A percentile compares a stretch with the other conserved stretches of the same genome.
Evolutionary conservation across 2,113 vertebrate species (phyloP).

Genomic region (Peromyscus polionotus): DNA sequence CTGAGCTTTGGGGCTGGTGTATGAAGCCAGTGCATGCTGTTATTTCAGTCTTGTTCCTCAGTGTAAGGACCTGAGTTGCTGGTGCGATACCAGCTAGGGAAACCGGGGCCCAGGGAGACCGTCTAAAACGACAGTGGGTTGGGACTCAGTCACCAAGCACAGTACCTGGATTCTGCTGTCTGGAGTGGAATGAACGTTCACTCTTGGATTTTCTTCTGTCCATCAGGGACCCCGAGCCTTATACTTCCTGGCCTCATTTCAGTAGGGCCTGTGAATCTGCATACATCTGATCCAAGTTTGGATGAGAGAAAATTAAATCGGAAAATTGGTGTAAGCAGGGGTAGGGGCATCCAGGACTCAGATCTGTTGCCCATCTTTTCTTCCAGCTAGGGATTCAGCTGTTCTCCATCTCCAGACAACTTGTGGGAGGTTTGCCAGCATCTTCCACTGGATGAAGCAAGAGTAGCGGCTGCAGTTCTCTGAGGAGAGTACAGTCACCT

Average conservation of each 20-base stretch:
- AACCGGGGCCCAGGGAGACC: not conserved
- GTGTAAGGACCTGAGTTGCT: not conserved
- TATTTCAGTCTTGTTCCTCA: not conserved
- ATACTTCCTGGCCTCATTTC: not conserved
- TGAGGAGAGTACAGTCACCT: conserved; percentile 60
- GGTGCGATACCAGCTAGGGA: not conserved
- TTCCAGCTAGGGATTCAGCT: conserved; percentile 64
- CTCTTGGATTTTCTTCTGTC: not conserved
- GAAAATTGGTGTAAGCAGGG: not conserved
- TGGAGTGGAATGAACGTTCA: not conserved
- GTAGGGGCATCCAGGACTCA: not conserved
- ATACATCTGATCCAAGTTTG: not conserved
- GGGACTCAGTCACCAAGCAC: not conserved
- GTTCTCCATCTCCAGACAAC: conserved; percentile 66
- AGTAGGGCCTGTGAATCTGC: not conserved
- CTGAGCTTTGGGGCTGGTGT: not conserved
- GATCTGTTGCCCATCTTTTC: not conserved
- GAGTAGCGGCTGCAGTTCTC: conserved; percentile 62
- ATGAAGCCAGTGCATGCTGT: not conserved
- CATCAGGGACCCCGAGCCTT: not conserved
- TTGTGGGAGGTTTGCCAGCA: conserved; percentile 59
- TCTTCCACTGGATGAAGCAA: conserved; percentile 75
- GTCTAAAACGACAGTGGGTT: not conserved
- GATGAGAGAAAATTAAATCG: not conserved
- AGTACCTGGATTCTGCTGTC: not conserved